Percentiles rank a stretch among this genome's conserved stretches.
These are phyloP conservation scores for Whitmania pigra DNA, from an alignment of 1,140 invertebrate species.

Conservation along the genomic window DNA sequence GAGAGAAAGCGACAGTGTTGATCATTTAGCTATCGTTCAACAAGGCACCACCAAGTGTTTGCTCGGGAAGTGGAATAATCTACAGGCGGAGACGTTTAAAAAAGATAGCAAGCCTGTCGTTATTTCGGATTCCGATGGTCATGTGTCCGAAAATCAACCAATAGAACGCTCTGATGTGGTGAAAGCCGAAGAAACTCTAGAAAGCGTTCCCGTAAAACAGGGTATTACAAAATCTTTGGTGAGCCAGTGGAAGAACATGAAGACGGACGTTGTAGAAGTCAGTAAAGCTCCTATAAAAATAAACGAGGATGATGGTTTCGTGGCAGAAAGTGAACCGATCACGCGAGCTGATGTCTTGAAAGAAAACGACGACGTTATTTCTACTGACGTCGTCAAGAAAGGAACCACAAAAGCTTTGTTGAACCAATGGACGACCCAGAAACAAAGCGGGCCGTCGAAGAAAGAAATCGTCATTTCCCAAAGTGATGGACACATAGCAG, in stretches of 20 bases:
- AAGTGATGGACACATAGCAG: neutral
- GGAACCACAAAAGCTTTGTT: slow-evolving; percentile 8
- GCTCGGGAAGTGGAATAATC: slow-evolving; percentile 16
- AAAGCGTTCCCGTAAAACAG: neutral
- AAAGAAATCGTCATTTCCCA: neutral
- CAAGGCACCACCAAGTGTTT: neutral
- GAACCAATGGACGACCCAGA: slow-evolving; percentile 2
- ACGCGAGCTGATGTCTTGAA: slow-evolving; percentile 15
- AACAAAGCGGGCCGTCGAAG: neutral
- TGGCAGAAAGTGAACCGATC: slow-evolving; percentile 21
- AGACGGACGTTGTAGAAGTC: neutral
- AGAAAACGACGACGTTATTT: slow-evolving; percentile 8
- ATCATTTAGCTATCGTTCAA: neutral
- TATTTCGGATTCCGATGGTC: slow-evolving; percentile 9
- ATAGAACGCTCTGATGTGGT: slow-evolving; percentile 16
- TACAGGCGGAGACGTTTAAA: neutral
- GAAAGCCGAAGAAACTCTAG: slow-evolving; percentile 9
- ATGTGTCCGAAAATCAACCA: slow-evolving; percentile 21
- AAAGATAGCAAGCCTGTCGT: slow-evolving; percentile 1
- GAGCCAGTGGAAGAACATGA: slow-evolving; percentile 12
- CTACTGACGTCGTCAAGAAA: slow-evolving; percentile 8
- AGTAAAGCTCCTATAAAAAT: slow-evolving; percentile 19
- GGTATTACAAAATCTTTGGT: slow-evolving; percentile 7
- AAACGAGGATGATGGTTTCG: slow-evolving; percentile 10
- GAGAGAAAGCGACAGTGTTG: neutral